Conservation (phyloP, 2,797 vertebrate genomes). For the Synaphobranchus kaupii region DNA sequence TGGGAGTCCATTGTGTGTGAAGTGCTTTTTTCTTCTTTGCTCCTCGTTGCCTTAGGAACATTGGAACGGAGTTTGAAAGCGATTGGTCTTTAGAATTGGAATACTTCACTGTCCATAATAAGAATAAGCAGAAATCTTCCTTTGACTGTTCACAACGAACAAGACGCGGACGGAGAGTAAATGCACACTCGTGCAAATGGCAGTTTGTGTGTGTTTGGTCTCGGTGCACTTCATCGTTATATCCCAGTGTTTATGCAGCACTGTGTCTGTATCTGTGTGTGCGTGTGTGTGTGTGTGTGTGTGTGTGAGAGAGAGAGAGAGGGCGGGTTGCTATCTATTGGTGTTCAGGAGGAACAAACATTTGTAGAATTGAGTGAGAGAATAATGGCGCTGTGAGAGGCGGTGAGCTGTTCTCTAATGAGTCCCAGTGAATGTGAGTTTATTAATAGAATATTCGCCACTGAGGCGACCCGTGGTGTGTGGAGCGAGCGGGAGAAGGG, state of each 20-base stretch:
- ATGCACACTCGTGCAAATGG: not conserved
- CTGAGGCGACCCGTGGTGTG: not conserved
- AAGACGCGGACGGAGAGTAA: no score
- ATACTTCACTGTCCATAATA: not conserved
- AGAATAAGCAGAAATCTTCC: not conserved
- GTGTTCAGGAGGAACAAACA: not conserved
- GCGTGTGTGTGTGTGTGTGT: not conserved
- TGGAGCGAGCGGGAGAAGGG: not conserved
- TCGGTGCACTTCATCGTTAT: no score
- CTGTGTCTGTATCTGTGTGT: conserved; percentile 21
- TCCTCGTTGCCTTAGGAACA: not conserved
- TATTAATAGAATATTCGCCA: conserved; percentile 8
- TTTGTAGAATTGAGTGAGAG: not conserved
- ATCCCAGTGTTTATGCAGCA: no score
- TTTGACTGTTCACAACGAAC: not conserved
- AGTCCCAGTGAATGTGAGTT: conserved; percentile 11
- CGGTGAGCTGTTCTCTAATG: not conserved
- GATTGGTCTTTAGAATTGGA: not conserved
- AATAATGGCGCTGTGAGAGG: conserved; percentile 3
- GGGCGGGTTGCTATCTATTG: not conserved
- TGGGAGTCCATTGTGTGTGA: not conserved
- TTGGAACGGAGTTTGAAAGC: not conserved
- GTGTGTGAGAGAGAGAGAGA: not conserved
- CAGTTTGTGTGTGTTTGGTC: not conserved
- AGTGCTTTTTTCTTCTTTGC: not conserved